A percentile compares a stretch with the other conserved stretches of the same genome.
These are phyloP conservation scores for Silvanus unidentatus DNA, from an alignment of 2,888 invertebrate genomes.

Conservation along the genomic window DNA sequence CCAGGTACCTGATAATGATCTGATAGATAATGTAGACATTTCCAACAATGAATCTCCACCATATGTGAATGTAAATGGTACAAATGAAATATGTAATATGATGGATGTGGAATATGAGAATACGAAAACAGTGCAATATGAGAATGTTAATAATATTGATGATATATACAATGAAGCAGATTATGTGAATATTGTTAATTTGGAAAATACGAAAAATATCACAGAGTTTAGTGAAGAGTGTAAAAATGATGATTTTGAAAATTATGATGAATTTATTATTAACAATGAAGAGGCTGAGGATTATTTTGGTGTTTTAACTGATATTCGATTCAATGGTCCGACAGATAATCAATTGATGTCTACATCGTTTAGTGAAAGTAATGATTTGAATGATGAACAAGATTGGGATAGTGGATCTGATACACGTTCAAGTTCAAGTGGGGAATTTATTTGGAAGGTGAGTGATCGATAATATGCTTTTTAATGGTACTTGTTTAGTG, in stretches of 20 bases:
- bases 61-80: not conserved
- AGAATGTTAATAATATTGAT: constrained; percentile 8
- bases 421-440: constrained; percentile 66
- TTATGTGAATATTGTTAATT: constrained; percentile 31
- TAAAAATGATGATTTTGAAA: constrained; percentile 30
- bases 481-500: too few relatives aligned
- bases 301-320: constrained; percentile 40
- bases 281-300: constrained; percentile 18
- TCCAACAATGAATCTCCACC: not conserved
- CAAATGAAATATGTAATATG: not conserved
- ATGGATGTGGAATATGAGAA: not conserved
- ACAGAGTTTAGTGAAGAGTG: constrained; percentile 43
- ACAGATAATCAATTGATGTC: constrained; percentile 44
- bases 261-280: constrained; percentile 22
- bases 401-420: constrained; percentile 69
- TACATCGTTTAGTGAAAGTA: constrained; percentile 49
- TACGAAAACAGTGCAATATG: not conserved
- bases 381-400: constrained; percentile 51
- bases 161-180: constrained; percentile 31
- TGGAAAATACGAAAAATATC: constrained; percentile 29
- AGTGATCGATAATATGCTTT: constrained; percentile 22
- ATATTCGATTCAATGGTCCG: constrained; percentile 45
- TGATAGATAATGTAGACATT: not conserved
- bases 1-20: constrained; percentile 1
- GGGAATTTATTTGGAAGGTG: constrained; percentile 77